These are phyloP conservation scores for Sebastes vulpes DNA, from an alignment of 2,797 vertebrate genomes.

Conservation along the genomic window DNA sequence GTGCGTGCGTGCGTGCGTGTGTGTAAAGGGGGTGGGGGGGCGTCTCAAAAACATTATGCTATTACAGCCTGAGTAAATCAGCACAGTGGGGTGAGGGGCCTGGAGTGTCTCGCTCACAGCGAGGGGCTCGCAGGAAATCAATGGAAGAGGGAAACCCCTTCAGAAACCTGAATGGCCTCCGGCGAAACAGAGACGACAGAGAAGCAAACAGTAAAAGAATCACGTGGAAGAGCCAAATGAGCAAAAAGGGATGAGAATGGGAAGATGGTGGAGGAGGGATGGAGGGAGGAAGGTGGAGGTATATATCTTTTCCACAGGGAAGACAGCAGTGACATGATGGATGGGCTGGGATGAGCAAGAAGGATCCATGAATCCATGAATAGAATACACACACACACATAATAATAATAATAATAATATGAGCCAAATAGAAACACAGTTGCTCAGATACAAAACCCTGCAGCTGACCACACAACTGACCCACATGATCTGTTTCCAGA, in stretches of 20 bases:
- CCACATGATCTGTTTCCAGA: background rate
- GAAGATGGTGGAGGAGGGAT: constrained; percentile 7
- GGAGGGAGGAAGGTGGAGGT: constrained; percentile 3
- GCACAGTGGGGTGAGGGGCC: constrained; percentile 50
- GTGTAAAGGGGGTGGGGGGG: background rate
- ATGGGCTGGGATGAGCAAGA: constrained; percentile 34
- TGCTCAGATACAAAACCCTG: constrained; percentile 3
- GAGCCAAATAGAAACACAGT: constrained; percentile 40
- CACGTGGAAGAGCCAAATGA: background rate
- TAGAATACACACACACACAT: constrained; percentile 5
- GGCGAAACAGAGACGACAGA: constrained; percentile 12
- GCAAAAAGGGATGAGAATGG: background rate
- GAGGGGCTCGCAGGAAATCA: constrained; percentile 42
- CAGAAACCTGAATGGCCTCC: constrained; percentile 26
- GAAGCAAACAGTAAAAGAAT: background rate
- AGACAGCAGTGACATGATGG: constrained; percentile 44
- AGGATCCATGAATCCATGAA: background rate
- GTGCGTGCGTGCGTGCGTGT: background rate
- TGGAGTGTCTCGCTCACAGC: constrained; percentile 39
- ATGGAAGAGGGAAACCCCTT: constrained; percentile 47
- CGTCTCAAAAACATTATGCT: constrained; percentile 29
- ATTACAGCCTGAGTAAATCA: constrained; percentile 52
- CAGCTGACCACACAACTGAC: constrained; percentile 14
- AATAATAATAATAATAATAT: background rate
- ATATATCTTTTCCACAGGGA: constrained; percentile 13